Conservation (phyloP, 53 echinoderm and acorn worm species). For the Echinometra lucunter region DNA sequence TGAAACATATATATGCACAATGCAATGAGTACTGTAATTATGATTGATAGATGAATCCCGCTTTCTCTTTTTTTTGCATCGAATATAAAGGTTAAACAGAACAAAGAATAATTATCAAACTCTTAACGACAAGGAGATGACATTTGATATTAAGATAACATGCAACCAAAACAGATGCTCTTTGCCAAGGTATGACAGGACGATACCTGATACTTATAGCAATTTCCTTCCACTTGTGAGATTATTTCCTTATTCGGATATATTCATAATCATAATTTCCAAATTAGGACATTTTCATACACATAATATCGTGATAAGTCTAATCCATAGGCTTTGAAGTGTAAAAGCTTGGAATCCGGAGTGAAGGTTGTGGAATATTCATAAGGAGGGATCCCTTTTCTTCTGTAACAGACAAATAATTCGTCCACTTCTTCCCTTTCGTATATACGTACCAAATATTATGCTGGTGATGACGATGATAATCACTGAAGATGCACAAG, state of each 20-base stretch:
- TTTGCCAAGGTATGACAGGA: too few relatives aligned
- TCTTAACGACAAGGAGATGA: background rate
- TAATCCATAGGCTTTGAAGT: background rate
- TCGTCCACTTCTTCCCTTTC: too few relatives aligned
- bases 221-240: background rate
- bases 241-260: background rate
- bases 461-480: too few relatives aligned
- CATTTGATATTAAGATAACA: background rate
- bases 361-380: background rate
- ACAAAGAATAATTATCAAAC: background rate
- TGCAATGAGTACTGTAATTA: background rate
- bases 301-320: too few relatives aligned
- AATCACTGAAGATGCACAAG: background rate
- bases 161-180: too few relatives aligned
- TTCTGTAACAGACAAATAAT: too few relatives aligned
- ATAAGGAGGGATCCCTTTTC: too few relatives aligned
- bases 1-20: background rate
- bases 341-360: background rate
- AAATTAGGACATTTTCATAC: background rate
- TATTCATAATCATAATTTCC: too few relatives aligned
- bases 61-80: background rate
- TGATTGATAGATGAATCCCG: background rate
- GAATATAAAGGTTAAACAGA: background rate
- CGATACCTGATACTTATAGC: background rate
- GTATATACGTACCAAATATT: too few relatives aligned